Base-by-base conservation (phyloP, 2,888 invertebrate genomes). In the Phaonia tiefii region DNA sequence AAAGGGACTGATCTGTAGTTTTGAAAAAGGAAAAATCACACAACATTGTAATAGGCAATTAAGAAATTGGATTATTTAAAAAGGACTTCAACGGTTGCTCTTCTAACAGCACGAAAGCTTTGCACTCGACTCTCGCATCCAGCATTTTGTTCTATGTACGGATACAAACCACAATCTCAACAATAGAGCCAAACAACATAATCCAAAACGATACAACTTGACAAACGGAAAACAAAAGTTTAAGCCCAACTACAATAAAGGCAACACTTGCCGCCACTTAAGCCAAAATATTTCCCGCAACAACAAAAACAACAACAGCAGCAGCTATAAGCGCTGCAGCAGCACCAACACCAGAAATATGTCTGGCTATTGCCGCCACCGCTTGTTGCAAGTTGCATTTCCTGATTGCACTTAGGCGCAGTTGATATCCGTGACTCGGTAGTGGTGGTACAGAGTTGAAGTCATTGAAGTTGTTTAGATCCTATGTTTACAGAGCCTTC, bases 211-310 rank as follows among this genome's bases (percentile, higher is more conserved):
- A 4, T 67, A 67, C 67, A 67, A 67, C 51, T 67, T 67, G 51
- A 11, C 63, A 67, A 67, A 66, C 13, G 31, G 31, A 67, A 44
- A 71, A 66, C 72, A 66, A 75, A 17, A 63, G 22, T 49, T 66
- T 49, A 69, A 65, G 54, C 31, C 54, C 15, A 31, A 67, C 44
- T 75, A 75, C 77, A 77, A 80, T 77, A 77, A 77, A 31, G 77
- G 77, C 67, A 80, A 71, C 77, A 80, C 70, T 77, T 80, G 80
- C 80, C 80, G 80, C 71, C 77, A 77, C 71, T 80, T 74, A 75
- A 31, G 8, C 31, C 31, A 31, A 80, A 77, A 63, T 42, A 63
- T 22, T 39, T 63, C 63, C 63, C 25, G 3, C 26, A 13, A n/a
- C n/a, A 56, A 26, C 56, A 42, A 37, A 25, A 58, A 58, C 58